Base-by-base conservation (phyloP, 2,888 invertebrate genomes). In the Coronaproctus castanopsis region DNA sequence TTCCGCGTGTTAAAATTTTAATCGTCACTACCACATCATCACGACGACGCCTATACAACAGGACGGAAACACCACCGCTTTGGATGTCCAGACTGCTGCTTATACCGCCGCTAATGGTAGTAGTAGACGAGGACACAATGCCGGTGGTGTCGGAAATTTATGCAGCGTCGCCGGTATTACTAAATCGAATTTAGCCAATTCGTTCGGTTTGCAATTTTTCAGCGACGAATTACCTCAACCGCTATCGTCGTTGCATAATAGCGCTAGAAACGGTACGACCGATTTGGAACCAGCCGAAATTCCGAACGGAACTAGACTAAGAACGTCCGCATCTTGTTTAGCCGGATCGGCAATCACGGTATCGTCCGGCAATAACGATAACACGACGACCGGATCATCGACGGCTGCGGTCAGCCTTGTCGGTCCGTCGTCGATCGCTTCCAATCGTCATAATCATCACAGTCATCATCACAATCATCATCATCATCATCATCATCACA, bases 131-230 rank as follows among this genome's bases (percentile, higher is more conserved):
- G 55, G 55, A 59, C 59, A 55, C 55, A 24, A 54, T 50, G 59
- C 59, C 24, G 48, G 52, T 22, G 58, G 49, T 19, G 36, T 36
- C 36, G 36, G 62, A 57, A 62, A 62, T 65, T 66, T 66, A 66
- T 69, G 70, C 70, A 70, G 71, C 68, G 70, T 67, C n/a, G 60
- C 57, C 55, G 60, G 60, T 58, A 62, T 59, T 56, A 65, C 64
- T 61, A 58, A 62, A 52, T 64, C 62, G 60, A 59, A 61, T 53
- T 54, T 62, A 57, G 63, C 64, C 62, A 79, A 58, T 76, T 72
- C 68, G 75, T 78, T 80, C 74, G 80, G 80, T 74, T 79, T 80
- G 68, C 80, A 79, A 75, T 78, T 80, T 73, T 79, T 77, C 74
- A 62, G 64, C 57, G 64, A 64, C 58, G 65, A 65, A 54, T 60